These are phyloP conservation scores for Coracopsis vasa DNA, from an alignment of 2,113 vertebrate species.

Conservation along the genomic window DNA sequence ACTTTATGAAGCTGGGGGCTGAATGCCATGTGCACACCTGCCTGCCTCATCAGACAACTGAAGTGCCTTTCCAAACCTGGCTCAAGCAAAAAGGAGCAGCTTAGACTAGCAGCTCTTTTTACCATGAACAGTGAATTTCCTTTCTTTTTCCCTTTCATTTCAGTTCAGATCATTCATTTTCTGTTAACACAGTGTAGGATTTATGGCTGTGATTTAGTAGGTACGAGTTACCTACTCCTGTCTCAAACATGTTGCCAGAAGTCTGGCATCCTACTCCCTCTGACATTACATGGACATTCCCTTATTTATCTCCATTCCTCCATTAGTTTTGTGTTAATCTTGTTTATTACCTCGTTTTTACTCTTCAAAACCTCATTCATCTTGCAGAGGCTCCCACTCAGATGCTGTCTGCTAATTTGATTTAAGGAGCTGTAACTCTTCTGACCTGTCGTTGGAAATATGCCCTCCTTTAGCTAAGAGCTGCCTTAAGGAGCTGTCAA, in stretches of 20 bases:
- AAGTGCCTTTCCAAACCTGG: background rate
- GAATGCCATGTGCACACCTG: rapidly evolving
- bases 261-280: background rate
- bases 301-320: background rate
- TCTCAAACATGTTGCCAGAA: background rate
- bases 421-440: slow-evolving; percentile 12
- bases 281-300: background rate
- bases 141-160: background rate
- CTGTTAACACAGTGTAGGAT: background rate
- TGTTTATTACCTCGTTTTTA: background rate
- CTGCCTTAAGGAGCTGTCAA: background rate
- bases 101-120: background rate
- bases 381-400: background rate
- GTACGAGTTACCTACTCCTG: background rate
- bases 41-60: background rate
- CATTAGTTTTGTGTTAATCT: slow-evolving; percentile 22
- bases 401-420: background rate
- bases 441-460: background rate
- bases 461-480: background rate
- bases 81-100: background rate
- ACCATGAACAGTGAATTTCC: rapidly evolving
- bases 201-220: background rate
- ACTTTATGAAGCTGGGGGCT: background rate
- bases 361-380: background rate
- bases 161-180: background rate